Percentiles rank a stretch among this genome's conserved stretches.
These are phyloP conservation scores for Timandra comae DNA, from an alignment of 2,888 invertebrate genomes.

Conservation along the genomic window DNA sequence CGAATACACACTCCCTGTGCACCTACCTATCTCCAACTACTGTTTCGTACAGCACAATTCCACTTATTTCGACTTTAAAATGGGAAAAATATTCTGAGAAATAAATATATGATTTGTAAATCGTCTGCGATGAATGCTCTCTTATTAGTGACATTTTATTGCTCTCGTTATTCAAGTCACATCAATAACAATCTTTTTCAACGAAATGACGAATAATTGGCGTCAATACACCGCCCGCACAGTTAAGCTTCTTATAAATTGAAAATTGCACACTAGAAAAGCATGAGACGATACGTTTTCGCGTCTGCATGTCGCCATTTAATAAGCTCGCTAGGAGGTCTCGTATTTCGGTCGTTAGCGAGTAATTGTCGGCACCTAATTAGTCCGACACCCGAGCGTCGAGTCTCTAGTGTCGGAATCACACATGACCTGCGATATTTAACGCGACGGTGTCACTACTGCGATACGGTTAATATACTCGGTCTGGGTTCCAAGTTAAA, in stretches of 20 bases:
- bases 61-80: too few relatives aligned
- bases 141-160: not conserved
- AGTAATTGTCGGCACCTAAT: constrained; percentile 70
- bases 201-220: not conserved
- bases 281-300: constrained; percentile 21
- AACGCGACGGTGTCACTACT: constrained; percentile 29
- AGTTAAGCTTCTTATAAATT: constrained; percentile 25
- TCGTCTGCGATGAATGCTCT: not conserved
- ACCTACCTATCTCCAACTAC: constrained; percentile 15
- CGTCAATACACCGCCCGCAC: constrained; percentile 18
- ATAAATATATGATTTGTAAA: too few relatives aligned
- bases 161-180: too few relatives aligned
- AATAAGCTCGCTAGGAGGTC: constrained; percentile 52
- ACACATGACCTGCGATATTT: constrained; percentile 62
- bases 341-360: constrained; percentile 69
- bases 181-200: not conserved
- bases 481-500: not conserved
- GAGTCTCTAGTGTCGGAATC: constrained; percentile 52
- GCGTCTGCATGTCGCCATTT: constrained; percentile 41
- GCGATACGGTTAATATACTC: constrained; percentile 8
- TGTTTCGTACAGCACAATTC: too few relatives aligned
- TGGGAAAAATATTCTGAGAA: too few relatives aligned
- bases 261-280: constrained; percentile 35
- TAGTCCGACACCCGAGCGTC: constrained; percentile 54
- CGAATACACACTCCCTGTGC: constrained; percentile 5